Percentiles rank a stretch among this genome's conserved stretches.
phyloP scores from a whole-genome alignment of 92 coral and sea anemone species.

The Plumapathes pennacea region DNA sequence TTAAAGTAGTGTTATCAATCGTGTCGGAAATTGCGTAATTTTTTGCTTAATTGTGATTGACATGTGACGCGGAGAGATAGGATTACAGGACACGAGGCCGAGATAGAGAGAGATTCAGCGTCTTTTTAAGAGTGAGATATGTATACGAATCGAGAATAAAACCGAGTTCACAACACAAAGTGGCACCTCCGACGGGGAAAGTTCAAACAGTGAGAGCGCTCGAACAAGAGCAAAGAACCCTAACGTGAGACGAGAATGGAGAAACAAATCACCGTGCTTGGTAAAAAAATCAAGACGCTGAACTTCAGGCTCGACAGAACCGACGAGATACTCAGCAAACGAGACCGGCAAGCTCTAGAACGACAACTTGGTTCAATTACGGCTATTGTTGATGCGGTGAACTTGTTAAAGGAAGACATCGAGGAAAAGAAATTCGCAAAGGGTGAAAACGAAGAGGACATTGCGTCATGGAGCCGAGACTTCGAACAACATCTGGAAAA shows the following conservation, averaged over 20 bases:
- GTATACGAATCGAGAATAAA: no score
- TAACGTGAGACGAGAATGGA: no score
- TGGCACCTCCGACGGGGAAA: constrained; percentile 1
- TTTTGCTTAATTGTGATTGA: no score
- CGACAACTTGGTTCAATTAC: constrained; percentile 11
- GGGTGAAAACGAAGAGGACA: constrained; percentile 2
- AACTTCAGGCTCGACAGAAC: constrained; percentile 7
- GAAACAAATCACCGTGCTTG: constrained; percentile 11
- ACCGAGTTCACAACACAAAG: no score
- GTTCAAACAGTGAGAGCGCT: no score
- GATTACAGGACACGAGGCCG: no score
- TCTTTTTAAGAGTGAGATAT: no score
- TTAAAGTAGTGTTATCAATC: no score
- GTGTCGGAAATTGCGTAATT: no score
- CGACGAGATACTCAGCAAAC: constrained; percentile 2
- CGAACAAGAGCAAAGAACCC: constrained; percentile 3
- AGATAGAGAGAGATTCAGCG: no score
- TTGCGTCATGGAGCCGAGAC: neutral
- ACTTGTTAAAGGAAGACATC: constrained; percentile 11
- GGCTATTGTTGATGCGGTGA: neutral
- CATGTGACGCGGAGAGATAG: no score
- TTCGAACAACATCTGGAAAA: constrained; percentile 10
- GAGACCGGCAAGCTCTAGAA: constrained; percentile 5
- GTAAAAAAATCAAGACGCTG: constrained; percentile 11
- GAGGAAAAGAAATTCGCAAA: constrained; percentile 23